phyloP scores from a whole-genome alignment of 2,888 invertebrate genomes.

The Lasioglossum morio region DNA sequence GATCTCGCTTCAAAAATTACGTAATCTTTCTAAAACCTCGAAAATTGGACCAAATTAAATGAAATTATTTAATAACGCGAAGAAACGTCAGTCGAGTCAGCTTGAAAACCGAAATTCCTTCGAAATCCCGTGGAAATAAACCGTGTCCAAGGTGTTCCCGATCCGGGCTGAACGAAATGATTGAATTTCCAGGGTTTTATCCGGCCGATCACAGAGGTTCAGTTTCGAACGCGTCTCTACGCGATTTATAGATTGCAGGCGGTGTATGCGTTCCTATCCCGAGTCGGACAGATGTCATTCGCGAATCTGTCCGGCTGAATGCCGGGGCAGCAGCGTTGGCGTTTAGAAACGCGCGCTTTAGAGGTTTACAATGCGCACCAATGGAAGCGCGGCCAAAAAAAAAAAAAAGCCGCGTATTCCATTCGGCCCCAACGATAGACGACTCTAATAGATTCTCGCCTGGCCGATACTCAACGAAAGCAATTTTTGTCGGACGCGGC shows the following conservation, averaged over 20 bases:
- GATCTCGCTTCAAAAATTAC: no score
- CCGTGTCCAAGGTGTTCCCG: background rate
- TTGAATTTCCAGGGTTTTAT: slow-evolving; percentile 38
- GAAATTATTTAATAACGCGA: background rate
- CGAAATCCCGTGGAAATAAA: background rate
- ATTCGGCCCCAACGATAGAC: slow-evolving; percentile 31
- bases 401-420: slow-evolving; percentile 24
- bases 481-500: slow-evolving; percentile 59
- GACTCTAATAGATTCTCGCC: slow-evolving; percentile 63
- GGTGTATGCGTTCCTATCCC: background rate
- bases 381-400: slow-evolving; percentile 8
- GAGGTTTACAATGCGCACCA: slow-evolving; percentile 40
- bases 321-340: slow-evolving; percentile 26
- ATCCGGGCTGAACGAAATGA: slow-evolving; percentile 2
- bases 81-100: background rate
- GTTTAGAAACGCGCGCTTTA: slow-evolving; percentile 53
- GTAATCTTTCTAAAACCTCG: no score
- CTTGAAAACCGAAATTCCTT: background rate
- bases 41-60: no score
- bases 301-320: slow-evolving; percentile 16
- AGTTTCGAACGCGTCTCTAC: slow-evolving; percentile 25
- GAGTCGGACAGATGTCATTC: slow-evolving; percentile 53
- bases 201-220: slow-evolving; percentile 11
- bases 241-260: slow-evolving; percentile 27
- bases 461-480: slow-evolving; percentile 61